Evolutionary conservation across 1,140 invertebrate genomes (phyloP), one percentile per base, ranked within the genome.

Genomic region (Sarcophaga bullata): DNA sequence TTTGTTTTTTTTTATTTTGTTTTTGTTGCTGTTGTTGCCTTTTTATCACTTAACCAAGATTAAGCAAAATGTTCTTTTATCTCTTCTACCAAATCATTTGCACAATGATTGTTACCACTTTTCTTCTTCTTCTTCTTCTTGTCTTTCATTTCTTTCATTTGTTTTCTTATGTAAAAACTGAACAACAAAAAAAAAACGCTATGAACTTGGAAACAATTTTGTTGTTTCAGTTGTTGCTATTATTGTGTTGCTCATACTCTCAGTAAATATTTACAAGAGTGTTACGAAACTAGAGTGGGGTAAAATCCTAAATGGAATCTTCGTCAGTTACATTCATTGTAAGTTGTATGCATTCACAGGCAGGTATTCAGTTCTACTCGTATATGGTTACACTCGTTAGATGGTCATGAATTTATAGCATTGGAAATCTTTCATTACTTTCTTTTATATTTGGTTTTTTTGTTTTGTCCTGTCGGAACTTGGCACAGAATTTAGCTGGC

Each of bases 11-110:
- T 68, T 19, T 19, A 68, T 68, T 17, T 68, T 6, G n/a, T 8
- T 25, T 17, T 68, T 68, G 19, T 25, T 19, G 9, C 8, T 9
- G 9, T n/a, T 68, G 62, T 68, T 68, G 62, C 10, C 17, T 68
- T 68, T 58, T 68, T 68, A 68, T 68, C 62, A 68, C 62, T 25
- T 68, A 68, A 68, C 62, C 19, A 68, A 68, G 17, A 68, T 68
- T 25, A 19, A 68, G 17, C 62, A 68, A 68, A 68, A 68, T 68
- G 62, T 68, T 68, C 62, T 7, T 19, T 58, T 68, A 68, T 68
- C 62, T 68, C 6, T 68, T 68, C 25, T 37, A 5, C 7, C 8
- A 68, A 68, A 68, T 68, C 62, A 2, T 68, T 68, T 68, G 62
- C n/a, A 68, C 8, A 52, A 52, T 10, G 13, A 52, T 37, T 37